Percentiles rank a stretch among this genome's conserved stretches.
These are phyloP conservation scores for Dicrurus megarhynchus DNA, from an alignment of 2,113 vertebrate genomes.

Conservation along the genomic window DNA sequence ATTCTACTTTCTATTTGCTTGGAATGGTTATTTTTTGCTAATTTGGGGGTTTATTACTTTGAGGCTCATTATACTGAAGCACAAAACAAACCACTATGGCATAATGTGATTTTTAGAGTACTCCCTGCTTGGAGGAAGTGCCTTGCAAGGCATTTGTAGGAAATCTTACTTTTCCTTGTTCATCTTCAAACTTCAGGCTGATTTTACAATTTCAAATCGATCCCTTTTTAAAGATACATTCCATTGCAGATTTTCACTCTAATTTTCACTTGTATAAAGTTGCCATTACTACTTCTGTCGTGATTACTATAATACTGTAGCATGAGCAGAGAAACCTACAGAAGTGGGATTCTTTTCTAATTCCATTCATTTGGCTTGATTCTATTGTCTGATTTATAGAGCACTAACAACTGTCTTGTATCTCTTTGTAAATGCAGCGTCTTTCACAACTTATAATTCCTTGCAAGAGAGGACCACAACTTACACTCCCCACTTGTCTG, in stretches of 20 bases:
- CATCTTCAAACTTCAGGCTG: neutral
- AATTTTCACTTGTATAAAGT: neutral
- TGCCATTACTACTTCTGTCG: neutral
- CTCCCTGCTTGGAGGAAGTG: neutral
- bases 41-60: neutral
- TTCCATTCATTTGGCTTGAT: neutral
- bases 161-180: neutral
- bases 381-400: neutral
- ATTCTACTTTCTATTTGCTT: neutral
- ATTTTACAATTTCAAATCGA: neutral
- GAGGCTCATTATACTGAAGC: neutral
- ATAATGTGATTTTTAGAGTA: neutral
- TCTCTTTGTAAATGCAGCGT: neutral
- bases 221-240: neutral
- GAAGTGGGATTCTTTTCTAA: neutral
- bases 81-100: neutral
- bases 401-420: neutral
- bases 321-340: neutral
- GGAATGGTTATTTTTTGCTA: neutral
- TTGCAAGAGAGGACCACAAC: neutral
- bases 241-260: neutral
- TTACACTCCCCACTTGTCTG: neutral
- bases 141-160: neutral
- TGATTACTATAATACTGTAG: neutral
- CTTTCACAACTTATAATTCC: neutral